Evolutionary conservation across 2,113 vertebrate genomes (phyloP).

Genomic region (Cryptomyrus ogoouensis): DNA sequence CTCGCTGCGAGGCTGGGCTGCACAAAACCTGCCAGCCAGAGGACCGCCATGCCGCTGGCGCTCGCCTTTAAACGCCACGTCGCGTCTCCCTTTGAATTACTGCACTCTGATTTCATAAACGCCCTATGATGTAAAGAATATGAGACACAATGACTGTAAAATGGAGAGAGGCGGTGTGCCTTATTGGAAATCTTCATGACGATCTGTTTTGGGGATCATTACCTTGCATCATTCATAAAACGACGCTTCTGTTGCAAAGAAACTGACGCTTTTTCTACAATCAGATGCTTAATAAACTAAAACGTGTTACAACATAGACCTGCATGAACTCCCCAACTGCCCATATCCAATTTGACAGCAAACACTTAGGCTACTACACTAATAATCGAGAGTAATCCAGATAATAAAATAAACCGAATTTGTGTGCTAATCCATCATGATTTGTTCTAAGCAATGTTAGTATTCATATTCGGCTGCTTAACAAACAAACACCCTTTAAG

Average conservation of each 20-base stretch:
- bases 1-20: background rate
- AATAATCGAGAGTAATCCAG: background rate
- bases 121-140: background rate
- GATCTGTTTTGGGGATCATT: background rate
- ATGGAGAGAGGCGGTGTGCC: background rate
- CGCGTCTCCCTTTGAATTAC: background rate
- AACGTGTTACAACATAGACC: background rate
- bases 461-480: background rate
- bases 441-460: background rate
- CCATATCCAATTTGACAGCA: background rate
- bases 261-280: background rate
- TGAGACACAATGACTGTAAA: background rate
- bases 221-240: background rate
- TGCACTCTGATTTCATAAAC: background rate
- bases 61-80: background rate
- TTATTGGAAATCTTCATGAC: background rate
- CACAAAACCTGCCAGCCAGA: background rate
- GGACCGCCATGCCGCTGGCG: background rate
- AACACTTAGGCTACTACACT: background rate
- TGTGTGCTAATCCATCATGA: background rate
- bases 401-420: background rate
- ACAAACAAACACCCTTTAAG: background rate
- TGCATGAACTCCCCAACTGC: background rate
- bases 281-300: background rate
- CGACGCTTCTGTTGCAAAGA: background rate